Conservation (phyloP, 2,888 invertebrate species). For the Drosophila lutescens region DNA sequence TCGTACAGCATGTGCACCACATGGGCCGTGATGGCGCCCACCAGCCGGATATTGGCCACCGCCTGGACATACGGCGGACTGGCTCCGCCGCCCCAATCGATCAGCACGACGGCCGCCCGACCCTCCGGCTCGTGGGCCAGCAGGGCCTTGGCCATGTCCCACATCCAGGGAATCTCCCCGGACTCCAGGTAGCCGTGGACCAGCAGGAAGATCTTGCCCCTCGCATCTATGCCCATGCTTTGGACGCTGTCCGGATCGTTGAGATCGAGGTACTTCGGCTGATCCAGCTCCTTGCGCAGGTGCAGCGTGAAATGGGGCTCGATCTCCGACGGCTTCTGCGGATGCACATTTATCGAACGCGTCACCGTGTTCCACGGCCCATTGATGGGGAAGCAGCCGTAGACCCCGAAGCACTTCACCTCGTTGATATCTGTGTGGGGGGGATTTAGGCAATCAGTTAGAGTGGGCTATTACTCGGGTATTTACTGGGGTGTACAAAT, state of each 20-base stretch:
- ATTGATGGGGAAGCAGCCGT: conserved; percentile 92
- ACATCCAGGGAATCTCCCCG: conserved; percentile 89
- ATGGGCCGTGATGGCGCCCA: conserved; percentile 93
- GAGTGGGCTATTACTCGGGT: neutral
- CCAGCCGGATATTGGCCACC: conserved; percentile 94
- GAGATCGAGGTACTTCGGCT: conserved; percentile 87
- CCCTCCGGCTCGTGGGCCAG: conserved; percentile 87
- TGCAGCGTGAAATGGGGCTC: conserved; percentile 86
- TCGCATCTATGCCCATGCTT: conserved; percentile 87
- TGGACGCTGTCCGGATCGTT: conserved; percentile 88
- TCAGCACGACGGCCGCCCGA: conserved; percentile 90
- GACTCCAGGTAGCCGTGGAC: conserved; percentile 95
- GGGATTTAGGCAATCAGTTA: neutral
- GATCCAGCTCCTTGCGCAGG: conserved; percentile 85
- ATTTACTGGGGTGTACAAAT: conserved; percentile 6
- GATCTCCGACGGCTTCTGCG: conserved; percentile 88
- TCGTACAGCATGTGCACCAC: conserved; percentile 87
- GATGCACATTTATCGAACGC: conserved; percentile 92
- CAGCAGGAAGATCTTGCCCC: conserved; percentile 89
- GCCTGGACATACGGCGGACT: conserved; percentile 96
- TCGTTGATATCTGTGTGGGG: conserved; percentile 82
- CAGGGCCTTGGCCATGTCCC: conserved; percentile 90
- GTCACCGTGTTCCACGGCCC: conserved; percentile 91
- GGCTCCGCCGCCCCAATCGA: conserved; percentile 95
- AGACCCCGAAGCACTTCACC: conserved; percentile 90